phyloP scores from a whole-genome alignment of 2,113 vertebrate genomes.

The Rhombomys opimus region DNA sequence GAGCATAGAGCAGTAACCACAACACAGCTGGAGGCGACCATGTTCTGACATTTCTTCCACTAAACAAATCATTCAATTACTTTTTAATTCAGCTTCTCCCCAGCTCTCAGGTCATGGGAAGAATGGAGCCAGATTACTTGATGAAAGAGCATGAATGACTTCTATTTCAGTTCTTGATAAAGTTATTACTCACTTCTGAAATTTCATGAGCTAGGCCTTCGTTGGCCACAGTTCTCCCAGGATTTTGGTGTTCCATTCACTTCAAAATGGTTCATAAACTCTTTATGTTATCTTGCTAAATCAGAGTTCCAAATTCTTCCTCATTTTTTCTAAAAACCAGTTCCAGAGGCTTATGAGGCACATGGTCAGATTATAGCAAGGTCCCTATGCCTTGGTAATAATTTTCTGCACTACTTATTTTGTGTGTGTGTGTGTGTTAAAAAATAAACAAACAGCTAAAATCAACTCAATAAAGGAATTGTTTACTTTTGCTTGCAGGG shows the following conservation, averaged over 20 bases:
- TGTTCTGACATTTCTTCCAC: not conserved
- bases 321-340: not conserved
- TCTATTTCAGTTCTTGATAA: not conserved
- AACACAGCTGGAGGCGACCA: not conserved
- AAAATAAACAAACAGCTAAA: not conserved
- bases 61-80: not conserved
- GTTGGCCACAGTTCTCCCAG: not conserved
- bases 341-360: not conserved
- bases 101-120: not conserved
- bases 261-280: not conserved
- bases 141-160: not conserved
- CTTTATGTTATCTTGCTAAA: not conserved
- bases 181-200: not conserved
- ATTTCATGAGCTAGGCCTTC: not conserved
- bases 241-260: not conserved
- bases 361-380: not conserved
- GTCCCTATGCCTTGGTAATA: not conserved
- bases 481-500: not conserved
- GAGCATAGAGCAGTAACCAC: not conserved
- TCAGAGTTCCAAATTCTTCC: not conserved
- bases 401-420: not conserved
- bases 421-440: not conserved
- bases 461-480: not conserved
- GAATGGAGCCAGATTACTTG: not conserved
- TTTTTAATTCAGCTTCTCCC: not conserved